These are phyloP conservation scores for Tineola bisselliella DNA, from an alignment of 2,888 invertebrate species.

Conservation along the genomic window DNA sequence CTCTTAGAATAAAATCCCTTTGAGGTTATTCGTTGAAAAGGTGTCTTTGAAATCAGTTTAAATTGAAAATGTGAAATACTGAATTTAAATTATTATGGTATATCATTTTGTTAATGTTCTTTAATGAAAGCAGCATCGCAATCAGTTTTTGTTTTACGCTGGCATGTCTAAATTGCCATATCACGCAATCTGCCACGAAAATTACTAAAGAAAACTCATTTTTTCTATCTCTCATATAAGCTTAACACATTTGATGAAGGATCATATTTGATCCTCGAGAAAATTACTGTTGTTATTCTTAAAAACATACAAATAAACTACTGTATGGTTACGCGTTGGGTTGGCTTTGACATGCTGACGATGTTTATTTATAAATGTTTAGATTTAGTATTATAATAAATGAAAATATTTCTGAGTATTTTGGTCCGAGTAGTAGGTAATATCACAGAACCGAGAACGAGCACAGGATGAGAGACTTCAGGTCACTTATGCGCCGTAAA, in stretches of 20 bases:
- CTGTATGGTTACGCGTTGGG: no score
- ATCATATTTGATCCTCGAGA: background rate
- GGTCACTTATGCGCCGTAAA: no score
- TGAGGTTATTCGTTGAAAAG: background rate
- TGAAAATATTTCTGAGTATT: no score
- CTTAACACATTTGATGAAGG: background rate
- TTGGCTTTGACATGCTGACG: no score
- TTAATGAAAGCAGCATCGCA: constrained; percentile 24
- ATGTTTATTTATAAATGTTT: no score
- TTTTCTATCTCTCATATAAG: constrained; percentile 2
- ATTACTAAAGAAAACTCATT: constrained; percentile 13
- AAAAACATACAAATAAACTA: no score
- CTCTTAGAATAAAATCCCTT: constrained; percentile 4
- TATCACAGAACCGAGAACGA: no score
- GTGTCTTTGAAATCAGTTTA: constrained; percentile 2
- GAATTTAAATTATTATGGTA: background rate
- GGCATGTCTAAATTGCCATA: constrained; percentile 30
- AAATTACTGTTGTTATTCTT: background rate
- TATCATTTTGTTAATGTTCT: background rate
- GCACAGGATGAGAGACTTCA: no score
- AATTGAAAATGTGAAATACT: background rate
- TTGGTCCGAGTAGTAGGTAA: no score
- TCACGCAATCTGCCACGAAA: constrained; percentile 21
- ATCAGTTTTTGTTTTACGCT: constrained; percentile 28
- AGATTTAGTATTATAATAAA: no score